These are phyloP conservation scores for Tupaia tana DNA, from an alignment of 2,113 vertebrate genomes.

Conservation along the genomic window DNA sequence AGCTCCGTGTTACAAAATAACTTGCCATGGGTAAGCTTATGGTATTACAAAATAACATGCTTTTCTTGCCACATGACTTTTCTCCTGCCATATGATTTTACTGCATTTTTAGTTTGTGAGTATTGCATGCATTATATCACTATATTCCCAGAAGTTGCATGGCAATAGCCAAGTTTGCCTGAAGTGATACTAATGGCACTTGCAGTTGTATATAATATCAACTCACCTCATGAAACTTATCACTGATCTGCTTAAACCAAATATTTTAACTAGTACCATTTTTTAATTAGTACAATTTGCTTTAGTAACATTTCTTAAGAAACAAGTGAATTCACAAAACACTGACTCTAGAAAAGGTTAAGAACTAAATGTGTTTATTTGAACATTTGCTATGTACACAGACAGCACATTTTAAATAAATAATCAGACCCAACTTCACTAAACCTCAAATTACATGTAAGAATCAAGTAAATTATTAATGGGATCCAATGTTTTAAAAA, in stretches of 20 bases:
- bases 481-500: neutral
- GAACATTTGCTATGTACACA: neutral
- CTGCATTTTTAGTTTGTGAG: slow-evolving; percentile 33
- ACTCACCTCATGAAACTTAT: neutral
- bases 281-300: neutral
- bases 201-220: slow-evolving; percentile 27
- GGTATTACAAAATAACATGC: slow-evolving; percentile 17
- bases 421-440: neutral
- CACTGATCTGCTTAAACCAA: slow-evolving; percentile 10
- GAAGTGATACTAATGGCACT: slow-evolving; percentile 47
- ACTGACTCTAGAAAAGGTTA: slow-evolving; percentile 48
- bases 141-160: slow-evolving; percentile 56
- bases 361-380: slow-evolving; percentile 35
- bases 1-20: too few species aligned
- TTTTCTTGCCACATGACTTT: slow-evolving; percentile 51
- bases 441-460: slow-evolving; percentile 19
- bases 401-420: neutral
- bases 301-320: slow-evolving; percentile 35
- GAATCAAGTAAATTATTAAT: neutral
- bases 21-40: slow-evolving; percentile 1
- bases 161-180: slow-evolving; percentile 47
- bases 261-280: slow-evolving; percentile 36
- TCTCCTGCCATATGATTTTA: slow-evolving; percentile 2
- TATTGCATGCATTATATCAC: slow-evolving; percentile 25
- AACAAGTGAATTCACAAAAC: neutral